Base-by-base conservation (phyloP, 1,140 invertebrate genomes). In the Drosophila tani region DNA sequence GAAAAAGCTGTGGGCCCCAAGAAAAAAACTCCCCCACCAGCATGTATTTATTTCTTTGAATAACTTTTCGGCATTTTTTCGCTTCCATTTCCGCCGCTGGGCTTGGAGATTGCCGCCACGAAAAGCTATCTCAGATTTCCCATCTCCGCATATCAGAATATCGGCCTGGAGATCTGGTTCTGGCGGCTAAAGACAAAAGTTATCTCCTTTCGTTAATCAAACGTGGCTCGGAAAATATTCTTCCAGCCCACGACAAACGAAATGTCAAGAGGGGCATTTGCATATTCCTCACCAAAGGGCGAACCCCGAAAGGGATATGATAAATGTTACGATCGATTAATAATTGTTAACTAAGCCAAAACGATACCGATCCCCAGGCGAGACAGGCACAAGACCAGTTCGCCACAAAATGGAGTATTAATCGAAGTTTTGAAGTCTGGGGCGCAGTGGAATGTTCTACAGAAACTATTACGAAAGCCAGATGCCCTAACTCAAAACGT, bases 251-350 rank as follows among this genome's bases (percentile, higher is more conserved):
- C 75, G 57, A 68, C 64, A 56, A 60, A 55, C n/a, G 53, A 75
- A 79, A 64, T 81, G 84, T 81, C 84, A 66, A 51, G 32, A 24
- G 19, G 11, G 15, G 53, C 65, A 91, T 91, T 90, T 86, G 76
- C 79, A 90, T 90, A 84, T 86, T 70, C 58, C 58, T 24, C 5
- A n/a, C 21, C 49, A 68, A 70, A 84, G 69, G 38, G 40, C 43
- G 24, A 71, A 55, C 15, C 62, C 45, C 17, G 38, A 51, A 77
- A 50, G 53, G 66, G 63, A 53, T 71, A 85, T 91, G 88, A 91
- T 88, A 91, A 91, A 91, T 91, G 88, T 91, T 91, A 88, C 83
- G 88, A 83, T 66, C 88, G 80, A 91, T 91, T 91, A 91, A 91
- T 91, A 91, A 91, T 88, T 91, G 88, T 85, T 91, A 91, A 91